Percentiles rank a stretch among this genome's conserved stretches.
Conservation (phyloP, 2,113 vertebrate genomes). For the Garra rufa region DNA sequence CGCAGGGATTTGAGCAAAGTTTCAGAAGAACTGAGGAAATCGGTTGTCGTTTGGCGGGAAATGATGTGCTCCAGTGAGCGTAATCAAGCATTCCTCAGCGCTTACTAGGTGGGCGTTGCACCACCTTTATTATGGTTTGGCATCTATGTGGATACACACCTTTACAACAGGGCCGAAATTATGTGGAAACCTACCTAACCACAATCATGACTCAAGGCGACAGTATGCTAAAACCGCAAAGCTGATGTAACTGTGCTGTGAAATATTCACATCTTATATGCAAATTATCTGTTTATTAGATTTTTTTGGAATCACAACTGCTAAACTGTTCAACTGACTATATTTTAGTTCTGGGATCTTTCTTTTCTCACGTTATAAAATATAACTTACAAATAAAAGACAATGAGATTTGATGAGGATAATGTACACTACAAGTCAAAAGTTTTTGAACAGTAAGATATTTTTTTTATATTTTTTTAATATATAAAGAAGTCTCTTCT, state of each 20-base stretch:
- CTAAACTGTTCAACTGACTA: not conserved
- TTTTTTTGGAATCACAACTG: not conserved
- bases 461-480: no score
- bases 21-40: not conserved
- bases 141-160: not conserved
- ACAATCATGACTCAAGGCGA: not conserved
- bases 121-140: no score
- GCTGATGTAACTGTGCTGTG: not conserved
- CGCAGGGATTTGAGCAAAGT: not conserved
- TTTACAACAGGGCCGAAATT: not conserved
- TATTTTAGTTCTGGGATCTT: no score
- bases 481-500: no score
- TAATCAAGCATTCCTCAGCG: not conserved
- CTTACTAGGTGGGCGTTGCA: not conserved
- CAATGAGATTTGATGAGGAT: no score
- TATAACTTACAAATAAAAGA: no score
- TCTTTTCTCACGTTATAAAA: no score
- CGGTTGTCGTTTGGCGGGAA: not conserved
- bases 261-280: not conserved
- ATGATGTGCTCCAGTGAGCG: not conserved
- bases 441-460: no score
- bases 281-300: not conserved
- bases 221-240: not conserved
- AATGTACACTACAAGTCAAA: no score
- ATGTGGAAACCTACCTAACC: not conserved